phyloP scores from a whole-genome alignment of 2,797 vertebrate genomes.

The Echiichthys vipera region DNA sequence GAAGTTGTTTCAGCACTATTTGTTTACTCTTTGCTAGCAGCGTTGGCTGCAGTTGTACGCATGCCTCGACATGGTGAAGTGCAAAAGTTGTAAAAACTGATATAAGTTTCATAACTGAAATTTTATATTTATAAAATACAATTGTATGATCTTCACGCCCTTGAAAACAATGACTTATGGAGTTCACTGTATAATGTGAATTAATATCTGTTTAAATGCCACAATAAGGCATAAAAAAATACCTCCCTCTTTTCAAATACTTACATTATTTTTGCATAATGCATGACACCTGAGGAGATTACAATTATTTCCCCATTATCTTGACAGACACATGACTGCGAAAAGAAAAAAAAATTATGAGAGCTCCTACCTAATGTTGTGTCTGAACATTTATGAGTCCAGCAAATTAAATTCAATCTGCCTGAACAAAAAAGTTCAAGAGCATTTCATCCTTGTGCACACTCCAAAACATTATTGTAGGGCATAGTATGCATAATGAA shows the following conservation, averaged over 20 bases:
- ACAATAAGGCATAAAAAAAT: neutral
- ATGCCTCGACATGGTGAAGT: no score
- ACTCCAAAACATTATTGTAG: neutral
- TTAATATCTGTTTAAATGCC: neutral
- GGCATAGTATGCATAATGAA: neutral
- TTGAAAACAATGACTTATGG: neutral
- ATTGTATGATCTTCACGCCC: neutral
- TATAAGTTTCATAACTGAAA: neutral
- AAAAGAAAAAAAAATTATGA: neutral
- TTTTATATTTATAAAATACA: neutral
- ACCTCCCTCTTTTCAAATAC: neutral
- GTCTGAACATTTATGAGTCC: conserved; percentile 5
- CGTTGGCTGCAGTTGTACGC: no score
- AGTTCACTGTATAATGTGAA: neutral
- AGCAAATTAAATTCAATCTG: neutral
- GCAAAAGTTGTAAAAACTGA: no score
- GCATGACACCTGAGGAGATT: neutral
- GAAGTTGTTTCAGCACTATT: no score
- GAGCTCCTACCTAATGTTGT: no score
- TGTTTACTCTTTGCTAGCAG: no score
- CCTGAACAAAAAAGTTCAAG: neutral
- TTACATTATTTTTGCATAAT: neutral
- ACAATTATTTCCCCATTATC: neutral
- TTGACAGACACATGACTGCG: neutral
- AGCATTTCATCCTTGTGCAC: neutral